Conservation (phyloP, 2,113 vertebrate genomes). For the Sporophila hypoxantha region DNA sequence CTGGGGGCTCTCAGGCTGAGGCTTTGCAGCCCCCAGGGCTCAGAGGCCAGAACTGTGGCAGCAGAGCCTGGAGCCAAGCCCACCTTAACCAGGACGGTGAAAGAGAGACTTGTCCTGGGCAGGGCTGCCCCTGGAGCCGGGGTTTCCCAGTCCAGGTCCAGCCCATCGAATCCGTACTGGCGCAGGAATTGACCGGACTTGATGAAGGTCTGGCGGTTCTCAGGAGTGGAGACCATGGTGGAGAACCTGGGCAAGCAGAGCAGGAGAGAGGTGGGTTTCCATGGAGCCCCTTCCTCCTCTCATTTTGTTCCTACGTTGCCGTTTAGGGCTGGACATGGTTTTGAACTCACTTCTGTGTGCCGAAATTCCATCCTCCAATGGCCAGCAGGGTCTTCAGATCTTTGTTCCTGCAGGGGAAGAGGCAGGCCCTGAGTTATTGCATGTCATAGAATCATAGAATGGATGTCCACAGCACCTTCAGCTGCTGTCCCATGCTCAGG, state of each 20-base stretch:
- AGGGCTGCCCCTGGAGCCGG: neutral
- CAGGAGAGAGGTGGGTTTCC: neutral
- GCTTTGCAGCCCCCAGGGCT: neutral
- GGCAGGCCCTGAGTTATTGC: neutral
- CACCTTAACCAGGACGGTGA: neutral
- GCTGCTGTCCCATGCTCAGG: neutral
- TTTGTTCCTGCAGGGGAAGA: neutral
- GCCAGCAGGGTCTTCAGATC: neutral
- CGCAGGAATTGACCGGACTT: neutral
- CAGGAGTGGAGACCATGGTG: neutral
- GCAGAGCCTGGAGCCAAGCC: neutral
- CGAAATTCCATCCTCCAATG: neutral
- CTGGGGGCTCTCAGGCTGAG: neutral
- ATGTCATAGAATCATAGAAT: too few relatives aligned
- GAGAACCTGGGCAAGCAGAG: neutral
- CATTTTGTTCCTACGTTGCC: rapidly evolving
- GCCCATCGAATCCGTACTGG: neutral
- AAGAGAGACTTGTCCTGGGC: neutral
- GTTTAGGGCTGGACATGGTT: neutral
- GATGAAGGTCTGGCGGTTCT: slow-evolving; percentile 1
- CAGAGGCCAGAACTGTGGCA: neutral
- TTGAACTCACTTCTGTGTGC: neutral
- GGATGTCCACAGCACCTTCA: neutral
- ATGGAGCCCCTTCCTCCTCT: neutral
- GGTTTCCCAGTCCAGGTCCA: neutral